Evolutionary conservation across 2,888 invertebrate genomes (phyloP), one percentile per base, ranked within the genome.

Genomic region (Harpagoxenus sublaevis): DNA sequence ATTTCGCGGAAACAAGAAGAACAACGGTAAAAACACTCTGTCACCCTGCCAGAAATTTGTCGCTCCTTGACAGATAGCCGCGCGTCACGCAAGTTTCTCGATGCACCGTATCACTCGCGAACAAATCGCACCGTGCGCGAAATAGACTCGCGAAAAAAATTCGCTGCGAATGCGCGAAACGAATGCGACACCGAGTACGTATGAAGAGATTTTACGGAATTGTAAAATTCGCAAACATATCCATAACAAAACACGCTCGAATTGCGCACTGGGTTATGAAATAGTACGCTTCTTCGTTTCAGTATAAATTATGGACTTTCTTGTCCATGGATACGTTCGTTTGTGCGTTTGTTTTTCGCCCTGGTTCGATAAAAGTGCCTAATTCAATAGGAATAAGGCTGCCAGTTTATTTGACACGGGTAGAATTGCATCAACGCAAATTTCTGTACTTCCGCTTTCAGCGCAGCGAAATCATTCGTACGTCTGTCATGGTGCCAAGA

Each of bases 401-500:
- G 51, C 10, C 5, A 10, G 10, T 60, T 55, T 57, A 45, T 28
- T 73, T 71, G 71, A 45, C 31, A 60, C 55, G 23, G 45, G 66
- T 31, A 39, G 39, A 45, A 42, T 42, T 57, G 15, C 39, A 42
- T 57, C 18, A 23, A 23, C 23, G 23, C 23, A 8, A 53, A 71
- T 71, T 39, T 35, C 31, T 66, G 31, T 4, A 28, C 2, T 71
- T 60, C 23, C 48, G 48, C 18, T 71, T 57, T 60, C 48, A 35
- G 42, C 31, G 31, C 42, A 15, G 48, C 35, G 12, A 31, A 60
- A 73, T 79, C 62, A 31, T 63, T 65, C 42, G 66, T 35, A 63
- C 63, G 78, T 77, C 85, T 89, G 89, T 89, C 90, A 85, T 45
- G 39, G 45, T 87, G 89, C 91, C 90, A 90, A 86, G 84, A 84